Evolutionary conservation across 2,113 vertebrate species (phyloP), one percentile per base, ranked within the genome.

Genomic region (Panurus biarmicus): DNA sequence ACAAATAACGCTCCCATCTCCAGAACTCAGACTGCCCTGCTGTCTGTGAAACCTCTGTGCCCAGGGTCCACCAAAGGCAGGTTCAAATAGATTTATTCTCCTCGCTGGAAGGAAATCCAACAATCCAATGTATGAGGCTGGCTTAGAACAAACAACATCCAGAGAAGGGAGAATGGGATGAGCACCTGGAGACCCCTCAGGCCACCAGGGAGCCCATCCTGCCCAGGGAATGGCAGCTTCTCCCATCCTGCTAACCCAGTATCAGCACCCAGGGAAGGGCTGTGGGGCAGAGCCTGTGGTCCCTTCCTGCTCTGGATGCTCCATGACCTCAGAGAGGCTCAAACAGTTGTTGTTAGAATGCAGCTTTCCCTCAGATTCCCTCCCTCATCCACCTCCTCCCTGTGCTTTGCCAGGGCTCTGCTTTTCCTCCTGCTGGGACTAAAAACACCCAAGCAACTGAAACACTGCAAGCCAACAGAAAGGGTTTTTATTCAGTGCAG

Each of bases 1-100:
- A 1, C 97, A 97, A 97, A 97, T 96, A 97, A 89, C 22, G 90
- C 60, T 96, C 91, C 57, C 94, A 93, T 75, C 93, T 61, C 2
- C 77, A 76, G 94, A 94, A 61, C 58, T 73, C 79, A 88, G 85
- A 15, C 87, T 84, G 74, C 90, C 81, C 60, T 71, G 79, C 60
- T 86, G 81, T 7, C 95, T 86, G n/a, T 20, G 14, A 50, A 47
- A 65, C 38, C 57, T 47, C 33, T 12, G 61, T 23, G 82, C 77
- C 19, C 40, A 5, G 12, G 45, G 79, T 12, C 56, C 75, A 26
- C 53, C 0, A 4, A 23, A 33, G 48, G 33, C 12, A 50, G 7
- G 5, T 10, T 56, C 64, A 31, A 64, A 85, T 4, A n/a, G 48
- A 16, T 19, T 13, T 73, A 1, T 53, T 82, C 75, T 80, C 71